Evolutionary conservation across 2,888 invertebrate genomes (phyloP), one percentile per base, ranked within the genome.

Genomic region (Plebejus melissa): DNA sequence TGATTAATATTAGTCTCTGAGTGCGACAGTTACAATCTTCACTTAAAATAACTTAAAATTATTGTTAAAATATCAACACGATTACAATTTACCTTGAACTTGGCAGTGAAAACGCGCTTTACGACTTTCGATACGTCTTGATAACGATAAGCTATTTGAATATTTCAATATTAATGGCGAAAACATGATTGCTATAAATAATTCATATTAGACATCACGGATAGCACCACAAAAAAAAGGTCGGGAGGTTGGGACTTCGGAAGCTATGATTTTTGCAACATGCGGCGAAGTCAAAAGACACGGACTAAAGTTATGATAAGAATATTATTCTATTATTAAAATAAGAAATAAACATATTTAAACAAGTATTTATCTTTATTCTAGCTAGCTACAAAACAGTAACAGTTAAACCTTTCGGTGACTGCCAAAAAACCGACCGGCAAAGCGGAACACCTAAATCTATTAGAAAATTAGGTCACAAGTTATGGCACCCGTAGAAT

Each of bases 381-480:
- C 38, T 74, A 38, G 65, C 28, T 70, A 76, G 65, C 28, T 70
- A 76, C 76, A 77, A 76, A 72, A 75, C 50, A 65, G 57, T 65
- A 65, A 65, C 65, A 13, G 72, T 50, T 71, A 50, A 50, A 71
- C 71, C 11, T 32, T 72, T 72, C 32, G 6, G 32, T 54, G 32
- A 58, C 54, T 78, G 77, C 77, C 79, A 79, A 80, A 77, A 77
- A 77, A 75, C 80, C 77, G 76, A 79, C 78, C 76, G 79, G 76
- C 77, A 77, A 78, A 72, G 54, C 57, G 54, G 22, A 77, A 78
- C 78, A 79, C 82, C 83, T 79, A 82, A 80, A 79, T 83, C 82
- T 79, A 81, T 76, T 81, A 77, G 70, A 79, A 81, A 87, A 86
- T 82, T 85, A 77, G 87, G 87, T 32, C 32, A 32, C 32, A 32